Evolutionary conservation across 2,888 invertebrate genomes (phyloP), one percentile per base, ranked within the genome.

Genomic region (Cataglyphis albicans): DNA sequence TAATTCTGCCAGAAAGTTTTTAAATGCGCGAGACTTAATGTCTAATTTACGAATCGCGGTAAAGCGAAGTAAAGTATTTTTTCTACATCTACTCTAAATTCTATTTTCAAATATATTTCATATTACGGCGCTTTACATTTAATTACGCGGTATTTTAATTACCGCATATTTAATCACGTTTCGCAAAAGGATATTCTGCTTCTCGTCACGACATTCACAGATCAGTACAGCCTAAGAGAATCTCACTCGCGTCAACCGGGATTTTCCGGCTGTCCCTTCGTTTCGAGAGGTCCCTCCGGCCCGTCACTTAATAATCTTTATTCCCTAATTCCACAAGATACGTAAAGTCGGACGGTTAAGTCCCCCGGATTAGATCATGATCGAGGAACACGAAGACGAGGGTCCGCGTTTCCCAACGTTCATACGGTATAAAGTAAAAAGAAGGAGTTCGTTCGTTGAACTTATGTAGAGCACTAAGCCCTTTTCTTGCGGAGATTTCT

Each of bases 271-370:
- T 87, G 89, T 88, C 86, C 84, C 82, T 84, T 84, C 91, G 75
- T 89, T 88, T 86, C 87, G 87, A 84, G 75, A 73, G 86, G 86
- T 80, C 85, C 87, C 88, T 90, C 91, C 89, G 88, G 87, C 85
- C 91, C 86, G 90, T 90, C 91, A 90, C 90, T 92, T 91, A 92
- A 92, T 92, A 92, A 92, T 92, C 91, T 91, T 89, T 88, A 91
- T 90, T 91, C 90, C 86, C 86, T 91, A 91, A 91, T 91, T 91
- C 91, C 86, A 75, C 81, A 74, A 87, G 89, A 90, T 91, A 90
- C 88, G 90, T 87, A 88, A 91, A 91, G 90, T 91, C 91, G 87
- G 87, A 83, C 90, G 84, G 88, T 87, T 91, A 92, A 92, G 91
- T 87, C 89, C 65, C 57, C 25, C 57, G 88, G 91, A 92, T 92